Base-by-base conservation (phyloP, 2,113 vertebrate species). In the Osmerus mordax region DNA sequence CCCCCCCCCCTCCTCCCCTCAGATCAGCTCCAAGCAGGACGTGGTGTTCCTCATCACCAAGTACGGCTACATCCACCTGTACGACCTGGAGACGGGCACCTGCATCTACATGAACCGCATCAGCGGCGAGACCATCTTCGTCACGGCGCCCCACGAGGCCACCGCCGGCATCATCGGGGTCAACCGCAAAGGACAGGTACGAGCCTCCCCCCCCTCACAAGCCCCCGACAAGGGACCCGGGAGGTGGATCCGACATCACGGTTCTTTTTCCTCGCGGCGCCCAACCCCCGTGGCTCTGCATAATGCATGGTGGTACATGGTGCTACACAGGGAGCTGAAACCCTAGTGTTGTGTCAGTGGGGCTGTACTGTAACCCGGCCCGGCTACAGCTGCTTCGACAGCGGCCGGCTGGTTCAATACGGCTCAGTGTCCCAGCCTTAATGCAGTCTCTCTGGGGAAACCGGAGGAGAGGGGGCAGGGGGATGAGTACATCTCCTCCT, bases 51-150 rank as follows among this genome's bases (percentile, higher is more conserved):
- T 99, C 65, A 98, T 99, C 77, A 99, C 97, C 7, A 99, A 99
- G 78, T 99, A 98, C 62, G 97, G 97, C 63, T 99, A 99, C 81
- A 98, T 99, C 85, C 97, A 99, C 76, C 88, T 99, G 67, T 99
- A 99, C 71, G 97, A 99, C 83, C 89, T 99, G 86, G 97, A 99
- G 89, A 99, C 97, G 0, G 97, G 97, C 64, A 98, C 97, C 81
- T 99, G 97, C 75, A 99, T 99, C 89, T 99, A 99, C 88, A 99
- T 99, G 97, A 99, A 99, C 87, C 91, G 97, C 81, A 99, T 99
- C 84, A 99, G 97, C 66, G 97, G 97, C 21, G 97, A 99, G 89
- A 99, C 97, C 67, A 99, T 99, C 87, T 99, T 99, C 82, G 97
- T 99, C 62, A 99, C 97, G 0, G 97, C 97, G 6, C 95, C 96